Evolutionary conservation across 2,113 vertebrate species (phyloP).

Genomic region (Plecturocebus donacophilus): DNA sequence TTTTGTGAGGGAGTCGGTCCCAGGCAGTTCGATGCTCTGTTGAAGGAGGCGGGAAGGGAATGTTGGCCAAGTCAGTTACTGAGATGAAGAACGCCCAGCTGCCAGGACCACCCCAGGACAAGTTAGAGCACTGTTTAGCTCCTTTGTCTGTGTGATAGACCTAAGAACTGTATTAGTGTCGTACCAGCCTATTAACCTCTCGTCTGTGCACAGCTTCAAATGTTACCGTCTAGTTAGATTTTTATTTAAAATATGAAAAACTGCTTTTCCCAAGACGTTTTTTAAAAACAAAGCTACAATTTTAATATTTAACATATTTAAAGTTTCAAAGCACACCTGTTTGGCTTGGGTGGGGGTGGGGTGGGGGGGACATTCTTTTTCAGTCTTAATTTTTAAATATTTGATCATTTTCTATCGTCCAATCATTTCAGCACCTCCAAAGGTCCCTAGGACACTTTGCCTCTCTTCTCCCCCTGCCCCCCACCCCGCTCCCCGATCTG

Average conservation of each 20-base stretch:
- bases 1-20: constrained; percentile 96
- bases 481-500: background rate
- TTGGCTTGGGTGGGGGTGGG: constrained; percentile 68
- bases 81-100: constrained; percentile 77
- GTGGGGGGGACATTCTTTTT: constrained; percentile 74
- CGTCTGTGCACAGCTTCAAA: constrained; percentile 87
- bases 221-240: constrained; percentile 82
- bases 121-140: constrained; percentile 82
- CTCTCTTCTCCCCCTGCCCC: constrained; percentile 53
- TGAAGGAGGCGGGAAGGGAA: constrained; percentile 80
- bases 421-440: constrained; percentile 88
- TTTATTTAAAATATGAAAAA: constrained; percentile 82
- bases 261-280: constrained; percentile 86
- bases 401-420: constrained; percentile 88
- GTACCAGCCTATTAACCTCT: constrained; percentile 92
- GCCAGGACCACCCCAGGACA: constrained; percentile 84
- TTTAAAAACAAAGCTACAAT: constrained; percentile 84
- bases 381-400: constrained; percentile 85
- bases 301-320: constrained; percentile 86
- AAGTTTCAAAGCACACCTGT: constrained; percentile 94
- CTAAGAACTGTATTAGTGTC: constrained; percentile 89
- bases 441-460: constrained; percentile 68
- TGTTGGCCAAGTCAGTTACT: constrained; percentile 64
- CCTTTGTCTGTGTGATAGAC: constrained; percentile 88
- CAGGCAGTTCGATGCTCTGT: constrained; percentile 89